Percentiles rank a stretch among this genome's conserved stretches.
Evolutionary conservation across 1,140 invertebrate species (phyloP).

Genomic region (Procambarus virginalis): DNA sequence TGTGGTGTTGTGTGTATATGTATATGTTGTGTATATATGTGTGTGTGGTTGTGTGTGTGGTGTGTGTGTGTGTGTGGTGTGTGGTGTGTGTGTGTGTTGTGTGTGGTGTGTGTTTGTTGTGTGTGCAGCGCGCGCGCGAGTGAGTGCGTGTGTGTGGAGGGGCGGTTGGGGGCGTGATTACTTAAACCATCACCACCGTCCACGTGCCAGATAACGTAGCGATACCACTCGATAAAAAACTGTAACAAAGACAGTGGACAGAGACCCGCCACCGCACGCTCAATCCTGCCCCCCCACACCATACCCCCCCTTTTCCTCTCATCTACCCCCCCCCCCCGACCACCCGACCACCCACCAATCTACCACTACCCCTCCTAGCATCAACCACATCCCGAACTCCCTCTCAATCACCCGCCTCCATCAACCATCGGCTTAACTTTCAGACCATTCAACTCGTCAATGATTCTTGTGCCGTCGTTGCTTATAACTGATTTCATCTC

Average conservation of each 20-base stretch:
- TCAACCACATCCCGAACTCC: no score
- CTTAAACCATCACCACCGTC: not conserved
- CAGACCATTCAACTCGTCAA: no score
- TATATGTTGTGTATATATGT: no score
- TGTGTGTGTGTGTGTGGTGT: no score
- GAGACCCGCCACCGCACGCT: not conserved
- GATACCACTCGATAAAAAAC: not conserved
- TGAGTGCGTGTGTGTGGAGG: not conserved
- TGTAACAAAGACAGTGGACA: not conserved
- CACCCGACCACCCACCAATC: not conserved
- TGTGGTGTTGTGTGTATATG: no score
- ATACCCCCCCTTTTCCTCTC: not conserved
- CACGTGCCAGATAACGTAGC: not conserved
- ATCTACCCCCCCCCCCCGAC: not conserved
- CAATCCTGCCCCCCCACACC: not conserved
- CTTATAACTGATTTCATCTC: no score
- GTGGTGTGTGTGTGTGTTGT: not conserved
- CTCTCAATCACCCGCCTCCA: not conserved
- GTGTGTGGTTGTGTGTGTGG: no score
- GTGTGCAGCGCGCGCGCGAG: not conserved
- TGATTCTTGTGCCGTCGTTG: no score
- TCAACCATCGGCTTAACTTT: not conserved
- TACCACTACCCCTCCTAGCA: not conserved
- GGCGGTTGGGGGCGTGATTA: not conserved
- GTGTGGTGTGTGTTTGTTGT: not conserved